Base-by-base conservation (phyloP, 2,113 vertebrate species). In the Sprattus sprattus region DNA sequence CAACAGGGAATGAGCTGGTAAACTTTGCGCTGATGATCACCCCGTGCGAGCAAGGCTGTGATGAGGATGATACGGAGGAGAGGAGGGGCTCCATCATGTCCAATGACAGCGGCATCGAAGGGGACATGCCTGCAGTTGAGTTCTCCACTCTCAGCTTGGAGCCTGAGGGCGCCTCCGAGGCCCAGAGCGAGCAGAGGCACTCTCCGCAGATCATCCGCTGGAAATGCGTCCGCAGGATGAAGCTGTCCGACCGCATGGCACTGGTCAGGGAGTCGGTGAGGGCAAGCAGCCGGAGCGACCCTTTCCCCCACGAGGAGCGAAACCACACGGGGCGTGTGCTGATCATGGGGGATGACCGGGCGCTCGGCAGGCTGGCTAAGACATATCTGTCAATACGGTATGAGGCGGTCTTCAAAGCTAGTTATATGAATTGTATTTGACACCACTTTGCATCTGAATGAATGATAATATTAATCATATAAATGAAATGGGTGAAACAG, bases 321-420 rank as follows among this genome's bases (percentile, higher is more conserved):
- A 92, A 93, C n/a, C 95, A 93, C 87, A 97, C 95, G 0, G 97
- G 96, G 13, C 93, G 95, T 3, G 86, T 97, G 2, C 90, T 97
- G 84, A 91, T 98, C 47, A 93, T 98, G 90, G 97, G 97, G 0
- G 97, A 97, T 0, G 96, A 98, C 20, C 90, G 96, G 4, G 88
- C 96, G 86, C 87, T 98, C 89, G 97, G 97, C 0, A 94, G 93
- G 83, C 94, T 98, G 84, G 93, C 95, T 6, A 95, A 89, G 88
- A 95, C 95, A 50, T 96, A 95, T 84, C 86, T 92, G 86, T 94
- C 89, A 0, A 92, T 97, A 89, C 95, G 96, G 97, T 98, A 91
- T 83, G 85, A 83, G n/a, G 15, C 5, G 39, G 82, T 15, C 11
- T 52, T 52, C 0, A 28, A 67, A 7, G 22, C 57, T n/a, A 64